These are phyloP conservation scores for Propsilocerus akamusi DNA, from an alignment of 1,140 invertebrate species.

Conservation along the genomic window DNA sequence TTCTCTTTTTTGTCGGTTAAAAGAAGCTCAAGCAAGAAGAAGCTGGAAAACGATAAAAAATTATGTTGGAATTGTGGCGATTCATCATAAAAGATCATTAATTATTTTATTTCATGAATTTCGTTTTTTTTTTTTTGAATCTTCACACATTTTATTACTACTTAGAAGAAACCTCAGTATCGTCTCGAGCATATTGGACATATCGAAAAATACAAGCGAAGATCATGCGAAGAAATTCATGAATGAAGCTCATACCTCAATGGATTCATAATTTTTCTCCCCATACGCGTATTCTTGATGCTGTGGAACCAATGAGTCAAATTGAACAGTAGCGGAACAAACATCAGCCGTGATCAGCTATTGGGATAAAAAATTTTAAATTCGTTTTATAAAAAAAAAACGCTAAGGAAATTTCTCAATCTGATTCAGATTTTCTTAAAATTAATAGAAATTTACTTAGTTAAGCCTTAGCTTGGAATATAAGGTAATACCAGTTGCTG, in stretches of 20 bases:
- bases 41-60: not conserved
- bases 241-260: not conserved
- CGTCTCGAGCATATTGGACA: not conserved
- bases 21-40: not conserved
- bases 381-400: no score
- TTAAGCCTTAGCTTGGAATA: not conserved
- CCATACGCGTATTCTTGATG: not conserved
- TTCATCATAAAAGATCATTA: conserved; percentile 3
- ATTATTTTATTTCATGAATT: not conserved
- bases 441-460: not conserved
- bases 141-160: not conserved
- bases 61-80: not conserved
- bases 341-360: not conserved
- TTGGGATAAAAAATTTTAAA: no score
- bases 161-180: not conserved
- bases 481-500: not conserved
- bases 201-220: not conserved
- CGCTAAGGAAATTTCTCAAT: no score
- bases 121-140: not conserved
- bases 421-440: not conserved
- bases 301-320: not conserved
- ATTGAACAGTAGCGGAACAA: conserved; percentile 1
- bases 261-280: not conserved
- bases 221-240: not conserved
- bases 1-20: not conserved